phyloP scores from a whole-genome alignment of 2,888 invertebrate genomes.

The Zonitis immaculata region DNA sequence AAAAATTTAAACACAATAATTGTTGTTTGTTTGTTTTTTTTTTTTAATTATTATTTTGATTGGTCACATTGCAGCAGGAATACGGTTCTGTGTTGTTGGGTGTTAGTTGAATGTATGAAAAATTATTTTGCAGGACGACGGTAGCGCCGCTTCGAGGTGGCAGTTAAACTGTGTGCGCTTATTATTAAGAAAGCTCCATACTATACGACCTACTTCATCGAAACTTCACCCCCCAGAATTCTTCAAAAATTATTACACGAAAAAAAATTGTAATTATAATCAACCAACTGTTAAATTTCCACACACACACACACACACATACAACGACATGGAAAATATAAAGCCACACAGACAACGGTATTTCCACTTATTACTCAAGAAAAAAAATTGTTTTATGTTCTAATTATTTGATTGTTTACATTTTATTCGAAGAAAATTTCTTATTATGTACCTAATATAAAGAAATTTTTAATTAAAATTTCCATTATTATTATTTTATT shows the following conservation, averaged over 20 bases:
- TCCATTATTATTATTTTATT: too few species aligned
- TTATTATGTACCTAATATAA: too few species aligned
- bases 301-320: slow-evolving; percentile 7
- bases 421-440: too few species aligned
- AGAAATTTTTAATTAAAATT: too few species aligned
- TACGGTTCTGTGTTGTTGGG: slow-evolving; percentile 24
- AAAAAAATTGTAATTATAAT: too few species aligned
- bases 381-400: too few species aligned
- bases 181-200: slow-evolving; percentile 28
- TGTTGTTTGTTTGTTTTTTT: background rate
- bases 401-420: slow-evolving; percentile 9
- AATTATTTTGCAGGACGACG: slow-evolving; percentile 22
- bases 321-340: too few species aligned
- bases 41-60: too few species aligned
- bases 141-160: slow-evolving; percentile 32
- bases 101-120: slow-evolving; percentile 20
- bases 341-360: slow-evolving; percentile 1
- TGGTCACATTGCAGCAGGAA: slow-evolving; percentile 28
- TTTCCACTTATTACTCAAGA: too few species aligned
- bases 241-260: slow-evolving; percentile 16
- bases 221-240: slow-evolving; percentile 27
- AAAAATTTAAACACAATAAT: too few species aligned
- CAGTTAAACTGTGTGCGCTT: slow-evolving; percentile 31
- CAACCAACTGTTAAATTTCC: slow-evolving; percentile 5
- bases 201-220: slow-evolving; percentile 36